Conservation (phyloP, 2,113 vertebrate genomes). For the Martes martes region DNA sequence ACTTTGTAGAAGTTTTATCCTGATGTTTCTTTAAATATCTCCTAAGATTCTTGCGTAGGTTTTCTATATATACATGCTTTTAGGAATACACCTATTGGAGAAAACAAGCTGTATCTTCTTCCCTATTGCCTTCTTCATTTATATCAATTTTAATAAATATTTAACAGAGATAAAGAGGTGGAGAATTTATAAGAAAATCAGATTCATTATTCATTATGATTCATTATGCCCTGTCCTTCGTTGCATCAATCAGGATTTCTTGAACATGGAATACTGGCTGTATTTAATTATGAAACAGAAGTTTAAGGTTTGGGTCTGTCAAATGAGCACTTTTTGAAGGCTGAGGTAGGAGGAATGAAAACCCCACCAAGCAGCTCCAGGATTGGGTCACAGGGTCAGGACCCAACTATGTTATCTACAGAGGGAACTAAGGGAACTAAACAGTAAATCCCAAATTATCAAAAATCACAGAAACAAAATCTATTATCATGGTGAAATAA, state of each 20-base stretch:
- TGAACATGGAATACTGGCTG: not conserved
- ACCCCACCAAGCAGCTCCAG: not conserved
- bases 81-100: not conserved
- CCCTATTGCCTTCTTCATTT: not conserved
- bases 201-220: not conserved
- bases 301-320: not conserved
- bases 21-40: not conserved
- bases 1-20: not conserved
- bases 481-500: not conserved
- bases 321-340: not conserved
- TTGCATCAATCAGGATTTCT: not conserved
- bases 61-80: not conserved
- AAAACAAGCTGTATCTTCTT: not conserved
- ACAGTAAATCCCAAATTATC: not conserved
- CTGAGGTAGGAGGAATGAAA: not conserved
- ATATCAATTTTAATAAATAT: not conserved
- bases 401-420: not conserved
- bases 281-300: not conserved
- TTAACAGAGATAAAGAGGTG: not conserved
- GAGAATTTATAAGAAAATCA: slow-evolving; percentile 12
- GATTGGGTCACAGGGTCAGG: not conserved
- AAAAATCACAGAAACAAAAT: not conserved
- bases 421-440: not conserved
- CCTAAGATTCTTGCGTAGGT: not conserved
- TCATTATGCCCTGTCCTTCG: not conserved